These are phyloP conservation scores for Diuraphis noxia DNA, from an alignment of 1,140 invertebrate genomes.

Conservation along the genomic window DNA sequence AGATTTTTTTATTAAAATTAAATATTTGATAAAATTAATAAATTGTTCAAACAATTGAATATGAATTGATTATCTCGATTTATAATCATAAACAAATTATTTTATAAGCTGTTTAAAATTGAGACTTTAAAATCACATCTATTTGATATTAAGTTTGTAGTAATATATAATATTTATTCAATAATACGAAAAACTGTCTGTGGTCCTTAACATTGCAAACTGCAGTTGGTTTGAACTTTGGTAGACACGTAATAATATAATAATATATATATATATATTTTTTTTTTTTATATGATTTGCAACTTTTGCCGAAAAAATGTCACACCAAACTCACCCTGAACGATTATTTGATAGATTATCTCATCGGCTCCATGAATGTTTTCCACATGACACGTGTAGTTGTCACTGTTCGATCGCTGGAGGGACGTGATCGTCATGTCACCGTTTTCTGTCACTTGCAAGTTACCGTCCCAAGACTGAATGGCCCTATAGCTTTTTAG, in stretches of 20 bases:
- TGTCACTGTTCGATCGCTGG: slow-evolving; percentile 61
- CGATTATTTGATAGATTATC: slow-evolving; percentile 62
- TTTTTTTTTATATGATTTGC: not conserved
- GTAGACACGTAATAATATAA: not conserved
- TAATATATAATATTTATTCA: not conserved
- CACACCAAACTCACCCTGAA: slow-evolving; percentile 62
- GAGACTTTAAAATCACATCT: not conserved
- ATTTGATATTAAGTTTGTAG: not conserved
- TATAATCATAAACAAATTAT: not conserved
- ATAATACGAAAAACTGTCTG: not conserved
- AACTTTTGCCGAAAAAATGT: not conserved
- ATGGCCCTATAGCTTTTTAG: slow-evolving; percentile 61
- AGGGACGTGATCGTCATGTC: slow-evolving; percentile 69
- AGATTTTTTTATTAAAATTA: too few species aligned
- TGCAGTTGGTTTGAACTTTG: not conserved
- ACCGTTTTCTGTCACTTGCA: slow-evolving; percentile 67
- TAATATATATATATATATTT: too few species aligned
- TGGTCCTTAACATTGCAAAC: not conserved
- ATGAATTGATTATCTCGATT: not conserved
- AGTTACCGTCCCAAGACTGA: slow-evolving; percentile 60
- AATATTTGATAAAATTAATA: too few species aligned
- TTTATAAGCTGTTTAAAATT: not conserved
- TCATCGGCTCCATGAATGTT: slow-evolving; percentile 62
- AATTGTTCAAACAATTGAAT: too few species aligned
- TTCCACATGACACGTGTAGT: slow-evolving; percentile 60